Evolutionary conservation across 2,888 invertebrate species (phyloP).

Genomic region (Baronia brevicornis): DNA sequence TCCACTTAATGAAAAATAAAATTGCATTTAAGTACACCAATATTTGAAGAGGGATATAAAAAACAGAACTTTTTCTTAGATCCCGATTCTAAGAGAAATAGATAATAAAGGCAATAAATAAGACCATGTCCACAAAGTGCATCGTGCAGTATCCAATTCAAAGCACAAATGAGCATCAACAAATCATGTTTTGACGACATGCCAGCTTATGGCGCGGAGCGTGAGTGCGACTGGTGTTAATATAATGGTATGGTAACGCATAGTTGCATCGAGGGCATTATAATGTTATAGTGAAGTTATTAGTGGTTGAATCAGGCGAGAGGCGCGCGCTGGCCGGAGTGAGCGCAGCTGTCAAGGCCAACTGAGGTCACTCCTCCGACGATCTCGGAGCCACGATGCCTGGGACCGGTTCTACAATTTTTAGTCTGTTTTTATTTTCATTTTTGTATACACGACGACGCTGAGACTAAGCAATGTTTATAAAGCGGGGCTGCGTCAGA

Average conservation of each 20-base stretch:
- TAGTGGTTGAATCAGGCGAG: constrained; percentile 64
- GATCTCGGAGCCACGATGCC: constrained; percentile 67
- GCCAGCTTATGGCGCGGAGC: constrained; percentile 23
- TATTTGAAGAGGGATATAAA: too few relatives aligned
- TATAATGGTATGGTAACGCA: constrained; percentile 41
- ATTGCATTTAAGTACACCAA: too few relatives aligned
- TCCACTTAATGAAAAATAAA: too few relatives aligned
- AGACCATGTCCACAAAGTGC: background rate
- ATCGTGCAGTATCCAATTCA: constrained; percentile 16
- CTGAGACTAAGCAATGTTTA: constrained; percentile 74
- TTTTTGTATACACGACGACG: constrained; percentile 72
- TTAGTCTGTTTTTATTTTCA: constrained; percentile 74
- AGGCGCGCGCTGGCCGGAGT: constrained; percentile 53
- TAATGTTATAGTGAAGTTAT: constrained; percentile 69
- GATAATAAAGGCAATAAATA: background rate
- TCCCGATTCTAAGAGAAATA: too few relatives aligned
- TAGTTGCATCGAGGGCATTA: constrained; percentile 61
- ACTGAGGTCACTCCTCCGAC: constrained; percentile 72
- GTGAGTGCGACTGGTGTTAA: constrained; percentile 26
- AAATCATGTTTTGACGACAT: constrained; percentile 55
- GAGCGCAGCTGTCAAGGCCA: constrained; percentile 74
- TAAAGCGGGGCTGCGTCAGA: constrained; percentile 61
- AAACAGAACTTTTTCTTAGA: too few relatives aligned
- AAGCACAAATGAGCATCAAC: constrained; percentile 46
- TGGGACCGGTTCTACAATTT: constrained; percentile 72